phyloP scores from a whole-genome alignment of 2,888 invertebrate genomes.

The Magallana nippona region DNA sequence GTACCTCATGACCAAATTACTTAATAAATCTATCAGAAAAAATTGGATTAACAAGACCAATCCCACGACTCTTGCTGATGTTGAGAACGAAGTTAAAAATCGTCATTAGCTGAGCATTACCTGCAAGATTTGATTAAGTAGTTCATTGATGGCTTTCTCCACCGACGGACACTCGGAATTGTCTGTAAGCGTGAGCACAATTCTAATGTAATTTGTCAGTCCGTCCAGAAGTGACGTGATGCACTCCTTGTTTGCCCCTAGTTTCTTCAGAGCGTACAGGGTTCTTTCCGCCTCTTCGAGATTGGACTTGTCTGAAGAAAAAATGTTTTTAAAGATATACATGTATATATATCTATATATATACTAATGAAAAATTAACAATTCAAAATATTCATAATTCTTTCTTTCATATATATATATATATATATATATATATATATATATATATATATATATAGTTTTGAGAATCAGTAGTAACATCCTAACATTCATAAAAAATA shows the following conservation, averaged over 20 bases:
- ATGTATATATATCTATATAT: not conserved
- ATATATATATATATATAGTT: no score
- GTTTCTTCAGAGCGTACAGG: constrained; percentile 82
- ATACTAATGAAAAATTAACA: not conserved
- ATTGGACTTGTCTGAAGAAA: constrained; percentile 69
- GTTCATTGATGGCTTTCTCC: constrained; percentile 71
- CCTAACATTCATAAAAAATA: no score
- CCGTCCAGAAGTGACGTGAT: constrained; percentile 82
- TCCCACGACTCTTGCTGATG: not conserved
- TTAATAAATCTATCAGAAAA: not conserved
- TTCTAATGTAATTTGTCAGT: constrained; percentile 79
- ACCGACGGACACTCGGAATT: constrained; percentile 74
- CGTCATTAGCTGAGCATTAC: constrained; percentile 51
- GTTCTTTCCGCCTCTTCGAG: constrained; percentile 81
- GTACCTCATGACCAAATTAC: not conserved
- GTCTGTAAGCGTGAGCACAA: constrained; percentile 80
- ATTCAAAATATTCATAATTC: no score
- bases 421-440: no score
- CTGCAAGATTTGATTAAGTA: constrained; percentile 74
- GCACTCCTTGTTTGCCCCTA: constrained; percentile 83
- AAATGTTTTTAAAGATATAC: constrained; percentile 23
- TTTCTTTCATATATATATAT: no score
- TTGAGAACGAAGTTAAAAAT: constrained; percentile 17
- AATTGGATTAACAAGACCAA: not conserved
- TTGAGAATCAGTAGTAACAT: no score